phyloP scores from a whole-genome alignment of 2,113 vertebrate species.

The Semicossyphus pulcher region DNA sequence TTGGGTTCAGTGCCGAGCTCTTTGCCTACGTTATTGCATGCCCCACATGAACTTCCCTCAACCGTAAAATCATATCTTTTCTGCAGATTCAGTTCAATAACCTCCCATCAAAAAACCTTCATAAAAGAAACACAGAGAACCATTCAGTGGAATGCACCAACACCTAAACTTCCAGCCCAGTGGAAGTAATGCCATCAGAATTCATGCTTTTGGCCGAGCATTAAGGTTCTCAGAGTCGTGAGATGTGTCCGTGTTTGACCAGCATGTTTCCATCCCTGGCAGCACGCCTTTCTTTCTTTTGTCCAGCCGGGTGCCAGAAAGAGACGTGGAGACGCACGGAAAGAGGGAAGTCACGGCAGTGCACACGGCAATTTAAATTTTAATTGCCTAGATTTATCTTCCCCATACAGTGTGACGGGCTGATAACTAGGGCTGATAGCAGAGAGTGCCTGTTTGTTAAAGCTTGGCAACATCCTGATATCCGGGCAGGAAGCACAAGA shows the following conservation, averaged over 20 bases:
- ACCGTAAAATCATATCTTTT: not conserved
- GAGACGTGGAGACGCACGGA: constrained; percentile 50
- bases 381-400: constrained; percentile 88
- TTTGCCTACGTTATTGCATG: not conserved
- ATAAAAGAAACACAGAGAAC: not conserved
- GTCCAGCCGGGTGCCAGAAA: constrained; percentile 31
- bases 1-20: not conserved
- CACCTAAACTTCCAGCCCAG: not conserved
- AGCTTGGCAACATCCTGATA: constrained; percentile 69
- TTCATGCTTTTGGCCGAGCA: not conserved
- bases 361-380: constrained; percentile 84
- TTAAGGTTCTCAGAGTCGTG: not conserved
- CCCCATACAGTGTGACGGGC: constrained; percentile 80
- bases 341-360: constrained; percentile 76
- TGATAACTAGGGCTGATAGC: constrained; percentile 83
- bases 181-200: not conserved
- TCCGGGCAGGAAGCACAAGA: constrained; percentile 43
- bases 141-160: not conserved
- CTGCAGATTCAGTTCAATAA: constrained; percentile 14
- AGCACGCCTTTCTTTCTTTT: not conserved
- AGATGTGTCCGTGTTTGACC: constrained; percentile 36
- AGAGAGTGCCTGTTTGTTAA: constrained; percentile 75
- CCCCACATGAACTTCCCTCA: not conserved
- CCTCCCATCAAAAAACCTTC: not conserved
- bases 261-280: constrained; percentile 18